Percentiles rank a stretch among this genome's conserved stretches.
phyloP scores from a whole-genome alignment of 2,113 vertebrate species.

The Desmodus rotundus region DNA sequence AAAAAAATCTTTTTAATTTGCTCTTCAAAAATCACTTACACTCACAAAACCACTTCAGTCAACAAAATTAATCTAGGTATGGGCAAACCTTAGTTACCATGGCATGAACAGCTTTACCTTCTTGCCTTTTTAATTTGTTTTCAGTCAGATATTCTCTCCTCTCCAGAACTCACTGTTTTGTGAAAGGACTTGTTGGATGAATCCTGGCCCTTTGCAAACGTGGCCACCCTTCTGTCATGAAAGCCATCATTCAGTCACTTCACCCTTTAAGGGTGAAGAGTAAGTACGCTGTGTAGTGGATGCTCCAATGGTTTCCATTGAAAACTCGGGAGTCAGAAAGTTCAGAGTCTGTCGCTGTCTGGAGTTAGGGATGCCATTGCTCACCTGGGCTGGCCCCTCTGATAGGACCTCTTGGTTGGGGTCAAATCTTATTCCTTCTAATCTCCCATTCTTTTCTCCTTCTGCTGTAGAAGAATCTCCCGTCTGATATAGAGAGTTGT shows the following conservation, averaged over 20 bases:
- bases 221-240: background rate
- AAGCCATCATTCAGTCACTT: background rate
- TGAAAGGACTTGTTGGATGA: background rate
- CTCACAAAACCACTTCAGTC: slow-evolving; percentile 64
- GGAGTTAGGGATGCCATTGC: rapidly evolving
- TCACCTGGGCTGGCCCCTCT: background rate
- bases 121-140: slow-evolving; percentile 29
- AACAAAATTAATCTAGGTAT: slow-evolving; percentile 32
- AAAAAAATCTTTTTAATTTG: slow-evolving; percentile 66
- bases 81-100: slow-evolving; percentile 53
- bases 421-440: background rate
- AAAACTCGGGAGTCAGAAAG: background rate
- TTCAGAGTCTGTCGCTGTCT: background rate
- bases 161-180: background rate
- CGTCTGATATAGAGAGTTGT: background rate
- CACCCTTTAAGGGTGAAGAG: background rate
- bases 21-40: slow-evolving; percentile 68
- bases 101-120: slow-evolving; percentile 40
- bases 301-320: rapidly evolving
- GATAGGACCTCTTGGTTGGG: background rate
- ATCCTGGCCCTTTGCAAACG: background rate
- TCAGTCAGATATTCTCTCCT: background rate
- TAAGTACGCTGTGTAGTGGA: too few species aligned
- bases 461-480: background rate
- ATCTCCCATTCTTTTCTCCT: background rate